phyloP scores from a whole-genome alignment of 92 coral and sea anemone species.

The Heliopora coerulea region DNA sequence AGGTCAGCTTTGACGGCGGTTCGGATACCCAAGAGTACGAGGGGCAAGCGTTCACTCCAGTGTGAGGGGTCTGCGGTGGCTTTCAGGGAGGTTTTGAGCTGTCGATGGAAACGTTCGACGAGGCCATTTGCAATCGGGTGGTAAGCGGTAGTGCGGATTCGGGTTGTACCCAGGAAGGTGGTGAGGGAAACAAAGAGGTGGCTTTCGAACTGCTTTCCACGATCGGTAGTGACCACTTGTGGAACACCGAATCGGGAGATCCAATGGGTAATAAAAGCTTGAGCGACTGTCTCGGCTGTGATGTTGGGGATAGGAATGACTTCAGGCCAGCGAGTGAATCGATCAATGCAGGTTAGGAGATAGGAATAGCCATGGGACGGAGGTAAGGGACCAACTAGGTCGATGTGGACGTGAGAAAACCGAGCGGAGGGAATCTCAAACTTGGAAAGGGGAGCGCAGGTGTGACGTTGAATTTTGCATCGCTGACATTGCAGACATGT shows the following conservation, averaged over 20 bases:
- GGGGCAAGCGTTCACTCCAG: conserved; percentile 16
- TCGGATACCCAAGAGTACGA: conserved; percentile 17
- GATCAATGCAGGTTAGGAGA: conserved; percentile 2
- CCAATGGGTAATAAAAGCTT: conserved; percentile 18
- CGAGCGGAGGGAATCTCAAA: not conserved
- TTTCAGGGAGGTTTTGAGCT: conserved; percentile 18
- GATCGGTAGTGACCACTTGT: not conserved
- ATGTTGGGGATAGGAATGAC: conserved; percentile 15
- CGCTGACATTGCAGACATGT: conserved; percentile 24
- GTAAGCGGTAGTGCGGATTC: conserved; percentile 32
- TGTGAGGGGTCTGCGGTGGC: not conserved
- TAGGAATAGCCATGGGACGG: conserved; percentile 11
- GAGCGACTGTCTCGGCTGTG: conserved; percentile 10
- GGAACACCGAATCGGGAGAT: conserved; percentile 21
- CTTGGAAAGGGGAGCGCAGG: not conserved
- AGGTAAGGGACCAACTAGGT: conserved; percentile 30
- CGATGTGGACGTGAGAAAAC: conserved; percentile 23
- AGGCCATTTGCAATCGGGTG: conserved; percentile 36
- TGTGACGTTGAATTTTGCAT: conserved; percentile 14
- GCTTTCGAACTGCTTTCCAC: conserved; percentile 19
- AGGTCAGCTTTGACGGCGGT: conserved; percentile 17
- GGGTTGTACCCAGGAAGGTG: not conserved
- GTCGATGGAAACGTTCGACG: conserved; percentile 36
- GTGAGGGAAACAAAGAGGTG: not conserved
- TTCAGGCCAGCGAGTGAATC: conserved; percentile 32